Percentiles rank a stretch among this genome's conserved stretches.
These are phyloP conservation scores for Hylaeus anthracinus DNA, from an alignment of 1,140 invertebrate genomes.

Conservation along the genomic window DNA sequence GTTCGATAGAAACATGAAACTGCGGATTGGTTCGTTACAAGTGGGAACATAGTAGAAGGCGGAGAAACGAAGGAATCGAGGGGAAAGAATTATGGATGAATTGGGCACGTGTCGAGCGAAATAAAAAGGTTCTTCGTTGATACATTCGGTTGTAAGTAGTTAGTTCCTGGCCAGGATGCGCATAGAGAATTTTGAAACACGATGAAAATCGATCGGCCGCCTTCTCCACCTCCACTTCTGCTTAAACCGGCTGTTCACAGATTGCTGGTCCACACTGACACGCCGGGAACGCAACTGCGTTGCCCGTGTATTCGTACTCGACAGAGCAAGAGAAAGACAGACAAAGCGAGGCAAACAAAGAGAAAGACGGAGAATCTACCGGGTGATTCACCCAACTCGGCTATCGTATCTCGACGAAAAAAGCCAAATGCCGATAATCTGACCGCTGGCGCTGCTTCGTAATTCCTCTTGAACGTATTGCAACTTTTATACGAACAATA, in stretches of 20 bases:
- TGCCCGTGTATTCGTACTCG: not conserved
- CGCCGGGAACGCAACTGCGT: slow-evolving; percentile 11
- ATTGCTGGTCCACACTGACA: slow-evolving; percentile 32
- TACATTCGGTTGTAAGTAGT: not conserved
- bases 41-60: not conserved
- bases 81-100: not conserved
- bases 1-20: too few relatives aligned
- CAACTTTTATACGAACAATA: not conserved
- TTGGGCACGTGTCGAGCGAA: not conserved
- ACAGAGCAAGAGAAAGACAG: not conserved
- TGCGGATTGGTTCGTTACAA: too few relatives aligned
- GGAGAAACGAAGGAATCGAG: not conserved
- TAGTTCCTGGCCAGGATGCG: slow-evolving; percentile 40
- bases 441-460: not conserved
- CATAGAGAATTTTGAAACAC: slow-evolving; percentile 65
- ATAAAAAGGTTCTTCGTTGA: slow-evolving; percentile 2
- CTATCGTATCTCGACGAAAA: not conserved
- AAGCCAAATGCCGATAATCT: not conserved
- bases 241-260: slow-evolving; percentile 46
- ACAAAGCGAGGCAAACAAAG: slow-evolving; percentile 2
- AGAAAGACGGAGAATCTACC: slow-evolving; percentile 6
- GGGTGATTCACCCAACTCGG: slow-evolving; percentile 1
- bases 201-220: slow-evolving; percentile 64
- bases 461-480: not conserved
- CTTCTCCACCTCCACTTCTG: slow-evolving; percentile 14